These are phyloP conservation scores for Ephestia elutella DNA, from an alignment of 1,140 invertebrate genomes.

Conservation along the genomic window DNA sequence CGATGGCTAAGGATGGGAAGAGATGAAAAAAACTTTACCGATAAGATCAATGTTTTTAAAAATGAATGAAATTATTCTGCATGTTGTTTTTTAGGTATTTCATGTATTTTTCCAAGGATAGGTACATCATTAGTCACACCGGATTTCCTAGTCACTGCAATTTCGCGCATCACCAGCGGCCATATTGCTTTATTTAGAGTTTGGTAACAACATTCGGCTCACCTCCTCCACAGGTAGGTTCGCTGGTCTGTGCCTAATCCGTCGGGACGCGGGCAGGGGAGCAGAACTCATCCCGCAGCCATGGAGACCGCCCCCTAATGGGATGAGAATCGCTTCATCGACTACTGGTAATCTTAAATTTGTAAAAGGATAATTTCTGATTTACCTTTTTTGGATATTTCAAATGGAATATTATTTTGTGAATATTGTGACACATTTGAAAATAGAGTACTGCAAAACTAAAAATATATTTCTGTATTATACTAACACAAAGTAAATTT, in stretches of 20 bases:
- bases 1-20: no score
- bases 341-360: not conserved
- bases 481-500: no score
- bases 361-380: not conserved
- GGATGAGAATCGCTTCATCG: not conserved
- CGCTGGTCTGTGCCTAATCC: slow-evolving; percentile 37
- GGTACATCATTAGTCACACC: slow-evolving; percentile 1
- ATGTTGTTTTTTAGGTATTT: no score
- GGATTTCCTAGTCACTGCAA: slow-evolving; percentile 24
- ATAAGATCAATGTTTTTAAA: no score
- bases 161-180: slow-evolving; percentile 34
- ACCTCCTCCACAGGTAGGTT: slow-evolving; percentile 32
- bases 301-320: slow-evolving; percentile 17
- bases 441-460: no score
- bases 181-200: slow-evolving; percentile 48
- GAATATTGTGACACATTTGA: no score
- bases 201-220: slow-evolving; percentile 31
- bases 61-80: no score
- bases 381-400: not conserved
- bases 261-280: slow-evolving; percentile 27
- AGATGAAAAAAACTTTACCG: no score
- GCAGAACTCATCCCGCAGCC: slow-evolving; percentile 23
- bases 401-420: no score
- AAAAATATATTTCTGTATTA: no score
- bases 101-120: no score